Evolutionary conservation across 2,113 vertebrate species (phyloP).

Genomic region (Siniperca knerii): DNA sequence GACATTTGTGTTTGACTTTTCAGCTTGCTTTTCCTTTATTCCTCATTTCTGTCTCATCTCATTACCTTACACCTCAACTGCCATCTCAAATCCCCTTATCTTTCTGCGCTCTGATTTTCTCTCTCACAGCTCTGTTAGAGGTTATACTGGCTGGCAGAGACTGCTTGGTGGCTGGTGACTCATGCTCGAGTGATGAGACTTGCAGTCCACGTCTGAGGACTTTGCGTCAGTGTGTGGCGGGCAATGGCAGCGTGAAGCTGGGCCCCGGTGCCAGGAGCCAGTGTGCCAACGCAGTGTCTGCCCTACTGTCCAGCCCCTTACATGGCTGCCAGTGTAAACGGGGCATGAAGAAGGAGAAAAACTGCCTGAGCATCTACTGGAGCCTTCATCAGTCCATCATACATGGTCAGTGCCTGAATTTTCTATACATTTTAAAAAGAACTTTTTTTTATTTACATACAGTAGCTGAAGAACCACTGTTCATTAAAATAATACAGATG

Average conservation of each 20-base stretch:
- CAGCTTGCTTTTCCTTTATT: conserved; percentile 3
- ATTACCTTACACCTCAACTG: conserved; percentile 9
- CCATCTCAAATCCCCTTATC: conserved; percentile 9
- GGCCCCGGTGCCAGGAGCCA: conserved; percentile 91
- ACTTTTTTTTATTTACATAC: neutral
- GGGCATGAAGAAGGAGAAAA: conserved; percentile 95
- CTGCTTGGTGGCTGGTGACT: conserved; percentile 91
- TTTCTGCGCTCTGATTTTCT: conserved; percentile 27
- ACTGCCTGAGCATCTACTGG: conserved; percentile 96
- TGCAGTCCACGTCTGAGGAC: conserved; percentile 93
- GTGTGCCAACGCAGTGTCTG: conserved; percentile 90
- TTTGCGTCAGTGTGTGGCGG: conserved; percentile 92
- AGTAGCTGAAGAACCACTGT: neutral
- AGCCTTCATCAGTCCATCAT: conserved; percentile 93
- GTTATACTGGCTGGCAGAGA: conserved; percentile 84
- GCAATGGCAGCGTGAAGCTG: conserved; percentile 91
- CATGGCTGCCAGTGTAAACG: conserved; percentile 93
- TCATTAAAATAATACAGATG: neutral
- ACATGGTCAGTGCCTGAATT: conserved; percentile 83
- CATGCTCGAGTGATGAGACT: conserved; percentile 89
- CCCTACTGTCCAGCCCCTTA: conserved; percentile 91
- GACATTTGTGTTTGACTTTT: conserved; percentile 16
- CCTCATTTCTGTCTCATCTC: neutral
- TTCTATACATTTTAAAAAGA: neutral
- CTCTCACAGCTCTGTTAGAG: conserved; percentile 77